Evolutionary conservation across 2,888 invertebrate genomes (phyloP), one percentile per base, ranked within the genome.

Genomic region (Leucania comma): DNA sequence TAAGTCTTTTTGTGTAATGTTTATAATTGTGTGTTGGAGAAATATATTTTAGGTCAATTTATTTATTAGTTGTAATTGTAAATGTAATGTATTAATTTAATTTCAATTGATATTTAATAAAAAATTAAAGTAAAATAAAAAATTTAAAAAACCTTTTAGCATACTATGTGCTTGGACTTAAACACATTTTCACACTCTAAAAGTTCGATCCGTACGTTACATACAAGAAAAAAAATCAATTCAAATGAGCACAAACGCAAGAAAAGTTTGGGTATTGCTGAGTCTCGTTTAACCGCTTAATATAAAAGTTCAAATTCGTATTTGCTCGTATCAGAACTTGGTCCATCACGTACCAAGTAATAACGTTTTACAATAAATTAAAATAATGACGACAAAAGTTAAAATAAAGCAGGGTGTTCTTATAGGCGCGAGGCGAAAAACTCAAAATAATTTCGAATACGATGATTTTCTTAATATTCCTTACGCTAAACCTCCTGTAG

Each of bases 401-500:
- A 65, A 57, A 58, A 72, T 32, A 48, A 78, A 78, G 42, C 78
- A 62, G 46, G 76, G 78, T 8, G 58, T 72, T 3, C 20, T 76
- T 10, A 24, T 66, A 3, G 78, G 76, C 3, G 65, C 72, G 3
- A 76, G 26, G 29, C 59, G 78, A 51, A 86, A 81, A 62, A 94
- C 94, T 5, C 90, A 89, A 57, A 90, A 87, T 74, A 95, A 93
- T 59, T 88, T 90, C 46, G 86, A 90, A 75, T 95, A 96, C 79
- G 92, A 89, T 64, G 94, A 94, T 38, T 96, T 96, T 82, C 82
- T 94, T 60, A 93, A 94, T 22, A 93, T 96, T 64, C 96, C 96
- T 1, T 97, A 96, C 78, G 97, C 96, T 0, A 92, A 94, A 69
- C 96, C 97, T 35, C 97, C 97, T 0, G 54, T 96, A 2, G 96